Evolutionary conservation across 2,113 vertebrate species (phyloP), one percentile per base, ranked within the genome.

Genomic region (Heteronetta atricapilla): DNA sequence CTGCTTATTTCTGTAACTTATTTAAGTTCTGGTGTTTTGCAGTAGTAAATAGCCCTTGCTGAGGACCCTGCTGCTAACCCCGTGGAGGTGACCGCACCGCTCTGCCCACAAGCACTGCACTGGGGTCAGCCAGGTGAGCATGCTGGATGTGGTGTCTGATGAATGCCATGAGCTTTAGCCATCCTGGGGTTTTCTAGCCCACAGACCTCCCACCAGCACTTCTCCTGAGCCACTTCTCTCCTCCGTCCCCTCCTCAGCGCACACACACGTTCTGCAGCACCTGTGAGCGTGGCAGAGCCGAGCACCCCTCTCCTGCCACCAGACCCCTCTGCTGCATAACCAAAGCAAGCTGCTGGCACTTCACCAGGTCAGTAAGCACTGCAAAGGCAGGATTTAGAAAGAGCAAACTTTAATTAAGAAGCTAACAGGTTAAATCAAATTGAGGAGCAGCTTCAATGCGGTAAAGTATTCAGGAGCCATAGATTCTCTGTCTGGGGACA

Each of bases 291-390:
- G 23, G 50, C 50, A 52, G 50, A 52, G 50, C 50, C 4, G 53
- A 55, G 53, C 60, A 26, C n/a, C 75, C 44, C 59, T 60, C n/a
- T 76, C 52, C 58, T 88, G 53, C 48, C 92, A 73, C 38, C 21
- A 34, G 6, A 92, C 36, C 74, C 13, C 13, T 48, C 48, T 44
- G 53, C 52, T 68, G 38, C 67, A 59, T 68, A 79, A 90, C 46
- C 19, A 10, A 91, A 82, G 74, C 87, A 86, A 87, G 69, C 46
- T 83, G 56, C 52, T 84, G 74, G 53, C 69, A 63, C 87, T 95
- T 81, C 75, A 89, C 78, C 56, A 63, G 69, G 81, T 86, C 53
- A 85, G 52, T 42, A 89, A 48, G 29, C 42, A 38, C 70, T 84
- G 52, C 55, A 77, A 89, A 73, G 68, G 40, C 63, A 81, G 31